phyloP scores from a whole-genome alignment of 2,888 invertebrate species.

The Oscheius sp. region DNA sequence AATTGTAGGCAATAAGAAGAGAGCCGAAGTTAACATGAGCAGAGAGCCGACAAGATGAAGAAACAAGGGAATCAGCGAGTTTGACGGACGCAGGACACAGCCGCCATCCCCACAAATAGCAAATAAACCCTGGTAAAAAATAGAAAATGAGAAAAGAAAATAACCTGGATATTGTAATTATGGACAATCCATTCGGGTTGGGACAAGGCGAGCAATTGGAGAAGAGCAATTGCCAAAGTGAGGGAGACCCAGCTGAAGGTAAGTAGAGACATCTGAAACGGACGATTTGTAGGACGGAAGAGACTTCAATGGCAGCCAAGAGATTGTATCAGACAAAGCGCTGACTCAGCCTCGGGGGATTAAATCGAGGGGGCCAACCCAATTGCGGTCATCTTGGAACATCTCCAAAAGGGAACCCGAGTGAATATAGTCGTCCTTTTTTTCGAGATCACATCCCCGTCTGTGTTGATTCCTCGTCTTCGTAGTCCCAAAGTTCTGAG shows the following conservation, averaged over 20 bases:
- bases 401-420: not conserved
- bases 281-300: not conserved
- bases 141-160: slow-evolving; percentile 2
- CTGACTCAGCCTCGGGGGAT: slow-evolving; percentile 34
- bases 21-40: slow-evolving; percentile 29
- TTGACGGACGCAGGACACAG: slow-evolving; percentile 31
- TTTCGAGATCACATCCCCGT: too few relatives aligned
- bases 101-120: slow-evolving; percentile 24
- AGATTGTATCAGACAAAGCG: slow-evolving; percentile 35
- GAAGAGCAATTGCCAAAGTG: slow-evolving; percentile 24
- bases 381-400: slow-evolving; percentile 17
- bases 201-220: slow-evolving; percentile 30
- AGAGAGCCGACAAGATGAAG: slow-evolving; percentile 29
- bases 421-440: too few relatives aligned
- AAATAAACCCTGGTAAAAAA: slow-evolving; percentile 22
- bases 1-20: slow-evolving; percentile 29
- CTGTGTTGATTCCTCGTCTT: too few relatives aligned
- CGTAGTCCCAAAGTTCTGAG: too few relatives aligned
- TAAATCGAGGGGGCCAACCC: slow-evolving; percentile 28
- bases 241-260: slow-evolving; percentile 28
- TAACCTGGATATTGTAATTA: slow-evolving; percentile 33
- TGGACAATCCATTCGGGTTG: slow-evolving; percentile 40
- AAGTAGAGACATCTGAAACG: slow-evolving; percentile 29
- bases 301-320: slow-evolving; percentile 9
- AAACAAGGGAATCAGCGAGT: slow-evolving; percentile 22